These are phyloP conservation scores for Malurus splendens DNA, from an alignment of 2,797 vertebrate species.

Conservation along the genomic window DNA sequence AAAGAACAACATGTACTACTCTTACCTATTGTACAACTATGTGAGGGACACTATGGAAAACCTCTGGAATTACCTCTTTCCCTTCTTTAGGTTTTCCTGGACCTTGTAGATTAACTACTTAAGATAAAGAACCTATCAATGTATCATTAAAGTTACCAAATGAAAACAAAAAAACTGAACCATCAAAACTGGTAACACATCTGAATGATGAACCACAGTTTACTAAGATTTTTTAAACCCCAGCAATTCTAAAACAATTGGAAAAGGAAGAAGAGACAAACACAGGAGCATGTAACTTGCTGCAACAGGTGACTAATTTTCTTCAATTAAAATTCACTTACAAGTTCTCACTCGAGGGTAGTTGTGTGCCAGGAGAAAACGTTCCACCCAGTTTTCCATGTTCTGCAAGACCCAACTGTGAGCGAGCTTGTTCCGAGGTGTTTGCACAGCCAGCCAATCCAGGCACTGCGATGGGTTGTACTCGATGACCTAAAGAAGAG, in stretches of 20 bases:
- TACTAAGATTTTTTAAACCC: neutral
- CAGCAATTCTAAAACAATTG: neutral
- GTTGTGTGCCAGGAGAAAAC: conserved; percentile 96
- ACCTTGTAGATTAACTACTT: neutral
- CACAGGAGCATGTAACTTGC: neutral
- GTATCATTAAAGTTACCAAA: neutral
- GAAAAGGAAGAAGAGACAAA: neutral
- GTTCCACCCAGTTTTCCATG: conserved; percentile 99
- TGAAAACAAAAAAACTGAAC: neutral
- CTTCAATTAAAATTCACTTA: conserved; percentile 69
- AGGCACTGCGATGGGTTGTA: conserved; percentile 98
- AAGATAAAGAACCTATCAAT: neutral
- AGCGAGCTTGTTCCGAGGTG: conserved; percentile 93
- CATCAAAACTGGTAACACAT: neutral
- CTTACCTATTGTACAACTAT: neutral
- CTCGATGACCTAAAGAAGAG: conserved; percentile 86
- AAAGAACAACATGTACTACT: neutral
- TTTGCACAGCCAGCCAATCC: conserved; percentile 97
- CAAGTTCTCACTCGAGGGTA: conserved; percentile 96
- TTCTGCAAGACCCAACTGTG: conserved; percentile 99
- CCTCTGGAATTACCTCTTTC: neutral
- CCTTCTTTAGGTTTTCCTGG: neutral
- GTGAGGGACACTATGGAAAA: neutral
- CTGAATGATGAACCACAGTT: neutral
- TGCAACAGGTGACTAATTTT: neutral